These are phyloP conservation scores for Stenodera caucasica DNA, from an alignment of 2,888 invertebrate genomes.

Conservation along the genomic window DNA sequence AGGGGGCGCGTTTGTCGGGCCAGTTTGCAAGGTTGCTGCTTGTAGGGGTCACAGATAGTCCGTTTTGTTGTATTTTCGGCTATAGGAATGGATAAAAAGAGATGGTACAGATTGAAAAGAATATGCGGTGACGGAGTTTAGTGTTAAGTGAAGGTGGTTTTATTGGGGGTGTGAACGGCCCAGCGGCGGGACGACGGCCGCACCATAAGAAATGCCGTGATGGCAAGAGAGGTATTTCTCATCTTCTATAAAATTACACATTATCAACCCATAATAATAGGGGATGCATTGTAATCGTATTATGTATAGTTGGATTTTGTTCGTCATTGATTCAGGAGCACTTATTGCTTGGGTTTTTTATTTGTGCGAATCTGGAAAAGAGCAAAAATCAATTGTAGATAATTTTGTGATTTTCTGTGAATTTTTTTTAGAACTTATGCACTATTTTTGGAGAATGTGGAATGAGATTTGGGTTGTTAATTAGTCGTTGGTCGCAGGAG, in stretches of 20 bases:
- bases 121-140: conserved; percentile 47
- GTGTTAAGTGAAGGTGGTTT: conserved; percentile 45
- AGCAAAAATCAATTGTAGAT: neutral
- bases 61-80: conserved; percentile 47
- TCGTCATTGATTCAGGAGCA: too few species aligned
- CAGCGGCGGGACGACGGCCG: conserved; percentile 54
- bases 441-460: too few species aligned
- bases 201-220: conserved; percentile 70
- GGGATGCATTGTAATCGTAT: too few species aligned
- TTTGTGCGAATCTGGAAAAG: neutral
- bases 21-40: conserved; percentile 54
- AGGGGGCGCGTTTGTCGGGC: conserved; percentile 53
- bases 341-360: too few species aligned
- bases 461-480: too few species aligned
- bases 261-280: too few species aligned
- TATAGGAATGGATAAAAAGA: conserved; percentile 52
- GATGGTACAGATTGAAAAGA: conserved; percentile 46
- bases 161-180: conserved; percentile 40
- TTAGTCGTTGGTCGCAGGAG: neutral
- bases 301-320: too few species aligned
- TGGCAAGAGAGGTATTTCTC: conserved; percentile 68
- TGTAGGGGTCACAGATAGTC: conserved; percentile 51
- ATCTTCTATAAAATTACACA: neutral
- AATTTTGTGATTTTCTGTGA: too few species aligned
- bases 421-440: too few species aligned